These are phyloP conservation scores for Geodia barretti DNA, from an alignment of 37 sponge, comb jelly and placozoan genomes.

Conservation along the genomic window DNA sequence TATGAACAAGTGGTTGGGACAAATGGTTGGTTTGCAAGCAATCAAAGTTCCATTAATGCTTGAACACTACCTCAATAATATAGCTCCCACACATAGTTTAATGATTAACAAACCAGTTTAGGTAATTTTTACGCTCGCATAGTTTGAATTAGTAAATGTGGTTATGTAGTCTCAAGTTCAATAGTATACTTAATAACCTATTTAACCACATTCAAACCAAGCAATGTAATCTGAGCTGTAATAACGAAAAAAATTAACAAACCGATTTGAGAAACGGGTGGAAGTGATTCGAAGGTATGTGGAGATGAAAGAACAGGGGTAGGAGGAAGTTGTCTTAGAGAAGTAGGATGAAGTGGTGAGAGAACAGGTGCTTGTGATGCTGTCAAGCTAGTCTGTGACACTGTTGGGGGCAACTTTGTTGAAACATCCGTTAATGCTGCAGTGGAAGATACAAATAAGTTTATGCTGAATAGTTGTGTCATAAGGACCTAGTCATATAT, in stretches of 20 bases:
- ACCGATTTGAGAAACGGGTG: background rate
- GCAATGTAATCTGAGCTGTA: too few relatives aligned
- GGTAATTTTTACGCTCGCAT: too few relatives aligned
- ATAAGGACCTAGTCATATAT: background rate
- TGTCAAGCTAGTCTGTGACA: background rate
- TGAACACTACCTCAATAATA: too few relatives aligned
- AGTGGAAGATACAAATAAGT: background rate
- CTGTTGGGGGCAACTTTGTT: background rate
- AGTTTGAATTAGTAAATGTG: too few relatives aligned
- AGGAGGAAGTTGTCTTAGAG: background rate
- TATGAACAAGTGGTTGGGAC: too few relatives aligned
- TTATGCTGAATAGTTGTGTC: background rate
- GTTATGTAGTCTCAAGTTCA: conserved; percentile 4
- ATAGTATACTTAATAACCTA: conserved; percentile 2
- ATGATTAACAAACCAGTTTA: too few relatives aligned
- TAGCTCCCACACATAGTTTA: too few relatives aligned
- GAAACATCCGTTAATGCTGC: background rate
- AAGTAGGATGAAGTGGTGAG: background rate
- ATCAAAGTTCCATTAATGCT: too few relatives aligned
- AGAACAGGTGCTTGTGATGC: background rate
- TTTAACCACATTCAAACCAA: too few relatives aligned
- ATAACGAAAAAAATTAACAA: too few relatives aligned
- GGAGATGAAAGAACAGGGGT: background rate
- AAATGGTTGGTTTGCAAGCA: too few relatives aligned
- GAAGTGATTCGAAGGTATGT: background rate